A percentile compares a stretch with the other conserved stretches of the same genome.
Evolutionary conservation across 2,888 invertebrate genomes (phyloP).

Genomic region (Latrodectus elegans): DNA sequence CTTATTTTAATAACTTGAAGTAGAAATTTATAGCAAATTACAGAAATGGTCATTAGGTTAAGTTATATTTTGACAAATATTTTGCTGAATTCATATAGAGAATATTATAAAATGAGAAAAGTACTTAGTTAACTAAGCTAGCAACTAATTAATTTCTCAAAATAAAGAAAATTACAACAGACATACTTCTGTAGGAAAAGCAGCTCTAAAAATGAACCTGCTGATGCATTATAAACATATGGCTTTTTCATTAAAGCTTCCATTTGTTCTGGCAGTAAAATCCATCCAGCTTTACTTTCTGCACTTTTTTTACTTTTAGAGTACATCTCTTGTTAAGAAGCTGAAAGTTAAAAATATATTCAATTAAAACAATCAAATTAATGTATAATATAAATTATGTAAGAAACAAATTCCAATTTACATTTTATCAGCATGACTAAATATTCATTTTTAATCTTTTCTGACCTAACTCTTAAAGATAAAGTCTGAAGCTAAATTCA

Average conservation of each 20-base stretch:
- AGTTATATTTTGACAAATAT: too few species aligned
- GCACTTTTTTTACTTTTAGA: slow-evolving; percentile 51
- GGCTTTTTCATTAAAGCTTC: slow-evolving; percentile 66
- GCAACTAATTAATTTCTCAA: too few species aligned
- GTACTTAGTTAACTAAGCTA: too few species aligned
- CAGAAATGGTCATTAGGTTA: too few species aligned
- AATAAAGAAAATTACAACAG: not conserved
- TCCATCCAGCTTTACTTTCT: slow-evolving; percentile 68
- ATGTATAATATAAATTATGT: not conserved
- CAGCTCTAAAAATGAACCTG: slow-evolving; percentile 69
- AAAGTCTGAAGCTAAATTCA: too few species aligned
- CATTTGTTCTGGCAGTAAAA: slow-evolving; percentile 69
- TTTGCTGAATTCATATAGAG: too few species aligned
- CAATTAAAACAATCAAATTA: not conserved
- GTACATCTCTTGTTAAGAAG: slow-evolving; percentile 13
- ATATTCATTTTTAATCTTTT: too few species aligned
- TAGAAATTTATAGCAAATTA: too few species aligned
- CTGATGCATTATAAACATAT: slow-evolving; percentile 70
- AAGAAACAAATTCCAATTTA: not conserved
- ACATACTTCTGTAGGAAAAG: slow-evolving; percentile 69
- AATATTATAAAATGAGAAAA: too few species aligned
- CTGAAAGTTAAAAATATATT: not conserved
- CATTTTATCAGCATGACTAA: too few species aligned
- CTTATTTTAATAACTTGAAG: too few species aligned
- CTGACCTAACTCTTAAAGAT: too few species aligned